phyloP scores from a whole-genome alignment of 2,888 invertebrate species.

The Mayetiola destructor region DNA sequence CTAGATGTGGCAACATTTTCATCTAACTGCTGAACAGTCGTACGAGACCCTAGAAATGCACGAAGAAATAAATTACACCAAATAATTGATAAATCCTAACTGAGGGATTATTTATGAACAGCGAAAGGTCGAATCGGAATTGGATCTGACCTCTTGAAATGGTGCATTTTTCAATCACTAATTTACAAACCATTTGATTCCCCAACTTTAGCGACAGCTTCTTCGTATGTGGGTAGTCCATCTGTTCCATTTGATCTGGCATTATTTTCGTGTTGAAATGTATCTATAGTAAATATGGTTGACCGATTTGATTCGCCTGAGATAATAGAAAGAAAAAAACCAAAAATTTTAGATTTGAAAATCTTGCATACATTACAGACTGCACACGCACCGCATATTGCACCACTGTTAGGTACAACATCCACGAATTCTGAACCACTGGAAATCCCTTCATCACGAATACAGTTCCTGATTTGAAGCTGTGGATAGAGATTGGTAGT shows the following conservation, averaged over 20 bases:
- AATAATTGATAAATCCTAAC: no score
- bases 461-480: constrained; percentile 8
- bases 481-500: neutral
- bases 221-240: neutral
- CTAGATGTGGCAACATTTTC: neutral
- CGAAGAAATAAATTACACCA: no score
- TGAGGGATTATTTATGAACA: no score
- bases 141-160: no score
- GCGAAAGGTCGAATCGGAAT: no score
- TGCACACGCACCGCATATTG: no score
- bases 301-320: neutral
- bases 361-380: no score
- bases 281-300: neutral
- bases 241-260: constrained; percentile 6
- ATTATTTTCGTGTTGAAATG: neutral
- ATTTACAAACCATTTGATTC: no score
- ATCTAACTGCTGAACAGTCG: neutral
- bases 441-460: neutral
- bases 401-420: no score
- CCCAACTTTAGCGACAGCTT: neutral
- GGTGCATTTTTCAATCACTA: no score
- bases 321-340: neutral
- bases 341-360: neutral
- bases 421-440: no score
- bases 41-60: no score